Conservation (phyloP, 1,140 invertebrate genomes). For the Sarcophaga bullata region DNA sequence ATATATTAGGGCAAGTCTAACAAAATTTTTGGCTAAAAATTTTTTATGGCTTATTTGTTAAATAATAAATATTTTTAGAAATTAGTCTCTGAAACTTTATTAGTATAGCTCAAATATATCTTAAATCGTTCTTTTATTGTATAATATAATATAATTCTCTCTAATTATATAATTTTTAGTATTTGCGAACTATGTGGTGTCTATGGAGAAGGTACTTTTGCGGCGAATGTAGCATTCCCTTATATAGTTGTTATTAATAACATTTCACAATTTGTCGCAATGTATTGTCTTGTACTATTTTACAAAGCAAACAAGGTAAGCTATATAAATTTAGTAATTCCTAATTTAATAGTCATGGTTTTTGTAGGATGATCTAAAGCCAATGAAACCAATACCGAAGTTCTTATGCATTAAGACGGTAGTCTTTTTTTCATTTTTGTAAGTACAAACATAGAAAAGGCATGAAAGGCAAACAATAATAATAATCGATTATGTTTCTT, state of each 20-base stretch:
- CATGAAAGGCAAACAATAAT: not conserved
- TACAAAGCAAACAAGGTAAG: slow-evolving; percentile 83
- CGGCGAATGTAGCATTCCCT: slow-evolving; percentile 83
- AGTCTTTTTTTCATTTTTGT: slow-evolving; percentile 98
- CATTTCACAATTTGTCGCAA: slow-evolving; percentile 93
- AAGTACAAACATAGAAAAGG: slow-evolving; percentile 67
- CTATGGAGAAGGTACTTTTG: slow-evolving; percentile 92
- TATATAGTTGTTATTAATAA: slow-evolving; percentile 94
- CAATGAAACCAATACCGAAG: slow-evolving; percentile 94
- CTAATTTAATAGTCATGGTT: not conserved
- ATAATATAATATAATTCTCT: too few relatives aligned
- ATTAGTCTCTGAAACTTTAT: too few relatives aligned
- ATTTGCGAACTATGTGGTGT: slow-evolving; percentile 87
- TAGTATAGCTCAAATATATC: too few relatives aligned
- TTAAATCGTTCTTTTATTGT: too few relatives aligned
- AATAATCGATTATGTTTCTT: slow-evolving; percentile 51
- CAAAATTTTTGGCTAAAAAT: too few relatives aligned
- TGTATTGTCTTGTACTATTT: slow-evolving; percentile 96
- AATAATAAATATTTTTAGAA: too few relatives aligned
- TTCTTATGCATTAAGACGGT: slow-evolving; percentile 99
- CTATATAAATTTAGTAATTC: not conserved
- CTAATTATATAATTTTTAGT: slow-evolving; percentile 65
- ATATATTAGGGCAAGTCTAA: too few relatives aligned
- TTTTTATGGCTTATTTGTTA: too few relatives aligned
- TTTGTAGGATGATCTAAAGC: slow-evolving; percentile 76